A percentile compares a stretch with the other conserved stretches of the same genome.
Evolutionary conservation across 2,113 vertebrate genomes (phyloP).

Genomic region (Tenrec ecaudatus): DNA sequence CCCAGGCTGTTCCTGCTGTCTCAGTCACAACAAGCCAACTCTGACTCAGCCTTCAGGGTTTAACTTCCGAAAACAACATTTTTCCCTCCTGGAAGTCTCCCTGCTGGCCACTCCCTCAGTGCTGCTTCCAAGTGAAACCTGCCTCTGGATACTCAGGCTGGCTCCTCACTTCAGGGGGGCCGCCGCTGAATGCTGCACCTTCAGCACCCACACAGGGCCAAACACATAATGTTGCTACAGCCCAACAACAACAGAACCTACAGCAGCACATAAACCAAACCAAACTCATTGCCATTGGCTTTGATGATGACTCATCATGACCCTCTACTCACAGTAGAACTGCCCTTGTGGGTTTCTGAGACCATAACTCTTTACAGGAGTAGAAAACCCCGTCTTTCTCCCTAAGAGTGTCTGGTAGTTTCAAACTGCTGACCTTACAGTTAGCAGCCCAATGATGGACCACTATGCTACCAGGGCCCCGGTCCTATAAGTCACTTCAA

Average conservation of each 20-base stretch:
- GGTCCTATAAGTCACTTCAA: background rate
- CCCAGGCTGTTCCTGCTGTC: accelerated
- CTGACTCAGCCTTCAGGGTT: background rate
- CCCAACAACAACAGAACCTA: no score
- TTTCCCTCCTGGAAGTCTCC: background rate
- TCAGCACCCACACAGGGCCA: background rate
- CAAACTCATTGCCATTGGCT: no score
- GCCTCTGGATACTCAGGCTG: background rate
- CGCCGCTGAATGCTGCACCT: background rate
- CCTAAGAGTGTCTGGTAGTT: background rate
- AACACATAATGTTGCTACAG: no score
- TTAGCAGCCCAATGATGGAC: background rate
- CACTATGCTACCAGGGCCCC: background rate
- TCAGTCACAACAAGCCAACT: no score
- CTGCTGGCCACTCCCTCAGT: background rate
- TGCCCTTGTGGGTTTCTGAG: no score
- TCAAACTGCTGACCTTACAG: background rate
- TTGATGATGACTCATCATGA: no score
- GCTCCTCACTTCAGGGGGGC: background rate
- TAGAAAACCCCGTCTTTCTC: no score
- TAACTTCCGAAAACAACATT: background rate
- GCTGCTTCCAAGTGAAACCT: background rate
- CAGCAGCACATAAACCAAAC: no score
- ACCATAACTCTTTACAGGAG: no score
- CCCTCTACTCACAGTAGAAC: no score